These are phyloP conservation scores for Camptogramma bilineatum DNA, from an alignment of 2,888 invertebrate genomes.

Conservation along the genomic window DNA sequence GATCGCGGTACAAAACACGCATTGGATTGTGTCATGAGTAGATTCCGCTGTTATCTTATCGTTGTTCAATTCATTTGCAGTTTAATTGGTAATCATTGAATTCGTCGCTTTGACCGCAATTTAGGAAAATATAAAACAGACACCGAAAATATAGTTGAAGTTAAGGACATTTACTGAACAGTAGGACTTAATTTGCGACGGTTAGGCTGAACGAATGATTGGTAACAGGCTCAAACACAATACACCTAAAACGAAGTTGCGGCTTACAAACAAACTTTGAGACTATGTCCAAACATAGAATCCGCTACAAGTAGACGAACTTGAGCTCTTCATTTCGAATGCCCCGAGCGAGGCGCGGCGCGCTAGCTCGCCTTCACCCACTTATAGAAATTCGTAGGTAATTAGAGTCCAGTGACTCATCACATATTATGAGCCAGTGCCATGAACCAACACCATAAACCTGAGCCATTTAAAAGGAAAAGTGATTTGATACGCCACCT, in stretches of 20 bases:
- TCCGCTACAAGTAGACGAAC: background rate
- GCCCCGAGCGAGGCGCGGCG: conserved; percentile 21
- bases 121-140: background rate
- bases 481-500: conserved; percentile 19
- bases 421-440: conserved; percentile 25
- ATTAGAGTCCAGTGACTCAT: conserved; percentile 47
- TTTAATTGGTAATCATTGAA: background rate
- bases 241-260: no score
- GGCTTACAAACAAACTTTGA: no score
- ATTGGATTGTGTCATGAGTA: background rate
- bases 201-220: no score
- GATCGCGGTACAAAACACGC: conserved; percentile 8
- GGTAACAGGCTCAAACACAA: no score
- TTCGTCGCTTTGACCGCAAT: background rate
- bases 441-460: conserved; percentile 28
- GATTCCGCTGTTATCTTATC: conserved; percentile 19
- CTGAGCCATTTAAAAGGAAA: conserved; percentile 29
- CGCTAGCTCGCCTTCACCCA: conserved; percentile 69
- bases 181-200: background rate
- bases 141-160: background rate
- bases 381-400: conserved; percentile 55
- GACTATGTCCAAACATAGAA: background rate
- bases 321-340: conserved; percentile 4
- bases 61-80: conserved; percentile 12
- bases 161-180: no score